phyloP scores from a whole-genome alignment of 2,888 invertebrate species.

The Abrostola triplasia region DNA sequence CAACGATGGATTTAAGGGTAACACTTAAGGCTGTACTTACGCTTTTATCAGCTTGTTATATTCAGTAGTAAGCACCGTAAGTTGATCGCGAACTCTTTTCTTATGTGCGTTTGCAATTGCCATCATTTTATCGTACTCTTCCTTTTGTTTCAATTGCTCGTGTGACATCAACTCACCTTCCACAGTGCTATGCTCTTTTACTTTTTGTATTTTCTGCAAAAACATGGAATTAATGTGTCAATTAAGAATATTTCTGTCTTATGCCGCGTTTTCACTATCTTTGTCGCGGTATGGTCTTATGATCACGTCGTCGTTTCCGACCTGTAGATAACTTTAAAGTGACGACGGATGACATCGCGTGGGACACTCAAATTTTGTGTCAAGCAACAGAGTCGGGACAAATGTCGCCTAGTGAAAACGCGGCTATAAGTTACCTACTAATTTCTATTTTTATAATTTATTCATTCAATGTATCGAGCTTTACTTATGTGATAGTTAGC shows the following conservation, averaged over 20 bases:
- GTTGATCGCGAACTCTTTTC: conserved; percentile 85
- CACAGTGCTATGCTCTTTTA: conserved; percentile 75
- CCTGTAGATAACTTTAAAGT: no score
- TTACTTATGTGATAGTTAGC: no score
- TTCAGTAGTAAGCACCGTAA: conserved; percentile 87
- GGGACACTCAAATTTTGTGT: no score
- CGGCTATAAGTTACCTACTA: no score
- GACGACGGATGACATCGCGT: no score
- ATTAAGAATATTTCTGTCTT: background rate
- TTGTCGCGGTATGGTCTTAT: no score
- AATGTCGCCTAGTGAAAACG: no score
- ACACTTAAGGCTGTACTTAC: conserved; percentile 65
- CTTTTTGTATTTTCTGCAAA: conserved; percentile 64
- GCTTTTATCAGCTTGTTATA: conserved; percentile 88
- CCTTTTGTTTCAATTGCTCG: conserved; percentile 91
- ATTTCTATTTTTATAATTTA: no score
- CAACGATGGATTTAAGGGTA: no score
- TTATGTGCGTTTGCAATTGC: conserved; percentile 90
- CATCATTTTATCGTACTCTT: conserved; percentile 90
- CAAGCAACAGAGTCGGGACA: no score
- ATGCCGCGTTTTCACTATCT: background rate
- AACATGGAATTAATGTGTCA: background rate
- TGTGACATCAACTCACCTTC: conserved; percentile 84
- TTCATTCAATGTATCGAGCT: no score
- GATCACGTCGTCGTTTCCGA: no score